Percentiles rank a stretch among this genome's conserved stretches.
Conservation (phyloP, 1,140 invertebrate species). For the Leptonema lineaticorne region DNA sequence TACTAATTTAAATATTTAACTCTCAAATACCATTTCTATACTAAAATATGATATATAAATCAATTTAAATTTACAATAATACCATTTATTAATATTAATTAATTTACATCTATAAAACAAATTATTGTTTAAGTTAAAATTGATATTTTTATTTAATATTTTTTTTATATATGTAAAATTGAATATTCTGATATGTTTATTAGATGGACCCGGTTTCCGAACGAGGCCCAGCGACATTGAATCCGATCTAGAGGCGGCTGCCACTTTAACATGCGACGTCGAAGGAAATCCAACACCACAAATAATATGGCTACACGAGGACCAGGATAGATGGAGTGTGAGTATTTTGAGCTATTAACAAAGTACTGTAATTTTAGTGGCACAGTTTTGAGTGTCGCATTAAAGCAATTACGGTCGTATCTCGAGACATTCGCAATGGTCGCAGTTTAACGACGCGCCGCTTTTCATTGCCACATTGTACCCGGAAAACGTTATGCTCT, state of each 20-base stretch:
- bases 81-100: too few relatives aligned
- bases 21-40: too few relatives aligned
- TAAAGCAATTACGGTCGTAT: slow-evolving; percentile 6
- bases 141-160: neutral
- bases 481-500: too few relatives aligned
- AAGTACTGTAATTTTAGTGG: neutral
- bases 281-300: slow-evolving; percentile 75
- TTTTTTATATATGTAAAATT: neutral
- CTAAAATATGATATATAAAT: too few relatives aligned
- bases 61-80: too few relatives aligned
- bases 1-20: too few relatives aligned
- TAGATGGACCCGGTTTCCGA: slow-evolving; percentile 73
- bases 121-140: too few relatives aligned
- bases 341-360: slow-evolving; percentile 27
- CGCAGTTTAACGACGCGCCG: too few relatives aligned
- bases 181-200: slow-evolving; percentile 16
- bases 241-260: slow-evolving; percentile 66
- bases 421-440: too few relatives aligned
- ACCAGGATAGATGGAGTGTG: slow-evolving; percentile 60
- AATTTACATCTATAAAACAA: too few relatives aligned
- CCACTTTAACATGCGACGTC: slow-evolving; percentile 74
- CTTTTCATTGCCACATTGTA: too few relatives aligned
- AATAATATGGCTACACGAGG: slow-evolving; percentile 74
- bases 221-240: slow-evolving; percentile 66
- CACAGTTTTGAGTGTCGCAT: neutral